A percentile compares a stretch with the other conserved stretches of the same genome.
phyloP scores from a whole-genome alignment of 2,797 vertebrate species.

The Synanceia verrucosa region DNA sequence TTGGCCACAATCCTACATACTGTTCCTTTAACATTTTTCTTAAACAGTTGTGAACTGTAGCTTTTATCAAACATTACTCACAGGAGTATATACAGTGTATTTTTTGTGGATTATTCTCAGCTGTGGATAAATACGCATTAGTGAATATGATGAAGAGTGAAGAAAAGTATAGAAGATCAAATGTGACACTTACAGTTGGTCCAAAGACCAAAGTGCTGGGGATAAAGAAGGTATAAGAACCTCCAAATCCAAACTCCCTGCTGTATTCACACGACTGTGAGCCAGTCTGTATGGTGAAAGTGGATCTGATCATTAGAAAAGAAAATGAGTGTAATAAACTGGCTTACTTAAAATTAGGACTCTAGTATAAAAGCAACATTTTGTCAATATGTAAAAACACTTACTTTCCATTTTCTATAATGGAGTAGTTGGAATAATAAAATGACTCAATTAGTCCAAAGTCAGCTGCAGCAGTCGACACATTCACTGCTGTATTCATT shows the following conservation, averaged over 20 bases:
- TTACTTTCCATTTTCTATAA: conserved; percentile 82
- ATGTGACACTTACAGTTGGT: conserved; percentile 64
- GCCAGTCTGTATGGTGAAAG: conserved; percentile 38
- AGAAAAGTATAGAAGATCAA: background rate
- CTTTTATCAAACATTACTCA: background rate
- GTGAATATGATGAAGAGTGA: background rate
- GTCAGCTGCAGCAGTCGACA: conserved; percentile 45
- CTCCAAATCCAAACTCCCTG: conserved; percentile 83
- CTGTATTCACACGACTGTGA: conserved; percentile 64
- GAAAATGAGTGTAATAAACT: background rate
- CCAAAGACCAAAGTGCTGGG: conserved; percentile 58
- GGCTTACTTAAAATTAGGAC: background rate
- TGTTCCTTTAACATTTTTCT: too few species aligned
- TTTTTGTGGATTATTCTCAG: background rate
- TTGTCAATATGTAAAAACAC: conserved; percentile 35
- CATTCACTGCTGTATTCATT: conserved; percentile 47
- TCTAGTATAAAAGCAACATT: background rate
- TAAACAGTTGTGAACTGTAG: too few species aligned
- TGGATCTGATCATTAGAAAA: conserved; percentile 41
- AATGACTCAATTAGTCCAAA: conserved; percentile 52
- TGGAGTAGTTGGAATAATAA: conserved; percentile 75
- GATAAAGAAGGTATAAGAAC: conserved; percentile 86
- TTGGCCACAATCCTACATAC: too few species aligned
- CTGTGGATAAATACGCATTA: background rate
- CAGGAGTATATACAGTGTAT: background rate